These are phyloP conservation scores for Cryptoprocta ferox DNA, from an alignment of 2,797 vertebrate genomes.

Conservation along the genomic window DNA sequence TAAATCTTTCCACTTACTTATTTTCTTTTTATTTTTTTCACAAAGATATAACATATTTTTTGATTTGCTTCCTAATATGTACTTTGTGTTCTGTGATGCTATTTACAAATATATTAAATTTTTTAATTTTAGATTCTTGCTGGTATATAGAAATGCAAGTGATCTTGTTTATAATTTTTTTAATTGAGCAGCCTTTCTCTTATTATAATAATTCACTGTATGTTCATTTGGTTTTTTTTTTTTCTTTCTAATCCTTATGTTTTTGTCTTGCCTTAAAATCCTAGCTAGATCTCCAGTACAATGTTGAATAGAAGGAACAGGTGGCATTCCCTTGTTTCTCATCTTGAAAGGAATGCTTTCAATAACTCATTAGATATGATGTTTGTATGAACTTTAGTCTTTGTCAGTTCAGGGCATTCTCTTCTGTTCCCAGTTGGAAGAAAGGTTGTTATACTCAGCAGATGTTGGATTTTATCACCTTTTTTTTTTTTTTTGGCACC, in stretches of 20 bases:
- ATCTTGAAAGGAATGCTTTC: background rate
- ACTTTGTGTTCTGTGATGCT: background rate
- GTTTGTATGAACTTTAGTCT: slow-evolving; percentile 5
- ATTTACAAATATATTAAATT: background rate
- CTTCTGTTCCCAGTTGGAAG: background rate
- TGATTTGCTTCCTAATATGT: background rate
- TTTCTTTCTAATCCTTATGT: background rate
- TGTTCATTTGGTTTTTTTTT: background rate
- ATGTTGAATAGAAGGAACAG: background rate
- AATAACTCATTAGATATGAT: background rate
- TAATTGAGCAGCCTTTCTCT: background rate
- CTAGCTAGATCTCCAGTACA: background rate
- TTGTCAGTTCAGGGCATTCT: background rate
- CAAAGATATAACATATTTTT: background rate
- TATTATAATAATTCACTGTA: background rate
- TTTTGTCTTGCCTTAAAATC: background rate
- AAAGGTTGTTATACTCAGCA: background rate
- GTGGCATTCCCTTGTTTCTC: background rate
- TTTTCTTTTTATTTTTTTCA: background rate
- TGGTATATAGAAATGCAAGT: background rate
- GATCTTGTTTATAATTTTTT: background rate
- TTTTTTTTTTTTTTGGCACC: background rate
- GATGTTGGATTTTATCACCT: background rate
- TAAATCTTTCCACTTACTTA: background rate
- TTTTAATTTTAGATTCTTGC: background rate